Conservation (phyloP, 2,888 invertebrate species). For the Drosophila antonietae region DNA sequence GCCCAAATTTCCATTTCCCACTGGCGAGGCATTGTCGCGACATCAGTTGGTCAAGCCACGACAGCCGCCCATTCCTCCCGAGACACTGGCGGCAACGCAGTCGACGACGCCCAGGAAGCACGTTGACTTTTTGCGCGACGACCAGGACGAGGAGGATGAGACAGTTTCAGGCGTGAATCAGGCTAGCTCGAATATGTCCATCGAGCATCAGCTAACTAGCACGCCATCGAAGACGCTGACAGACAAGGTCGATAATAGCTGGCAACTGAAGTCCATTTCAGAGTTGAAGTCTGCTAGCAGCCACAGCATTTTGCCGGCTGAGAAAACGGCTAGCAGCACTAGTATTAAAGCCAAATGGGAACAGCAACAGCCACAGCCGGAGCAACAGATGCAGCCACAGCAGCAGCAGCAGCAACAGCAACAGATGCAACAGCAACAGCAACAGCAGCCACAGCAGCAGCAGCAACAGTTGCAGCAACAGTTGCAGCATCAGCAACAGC, state of each 20-base stretch:
- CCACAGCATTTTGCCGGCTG: background rate
- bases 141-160: background rate
- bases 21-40: background rate
- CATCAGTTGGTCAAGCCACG: constrained; percentile 20
- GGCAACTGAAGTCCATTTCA: background rate
- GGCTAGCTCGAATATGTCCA: too few relatives aligned
- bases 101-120: background rate
- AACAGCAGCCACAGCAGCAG: accelerated
- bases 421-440: background rate
- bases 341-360: background rate
- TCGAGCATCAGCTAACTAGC: background rate
- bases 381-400: background rate
- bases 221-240: background rate
- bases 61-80: background rate
- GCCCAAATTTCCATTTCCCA: constrained; percentile 29
- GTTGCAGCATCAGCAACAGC: background rate
- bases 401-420: too few relatives aligned
- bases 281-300: background rate
- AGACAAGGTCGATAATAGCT: background rate
- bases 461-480: background rate
- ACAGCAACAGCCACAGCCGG: background rate
- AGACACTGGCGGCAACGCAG: background rate
- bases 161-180: background rate
- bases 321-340: background rate
- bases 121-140: background rate